Evolutionary conservation across 1,140 invertebrate species (phyloP).

Genomic region (Asobara japonica): DNA sequence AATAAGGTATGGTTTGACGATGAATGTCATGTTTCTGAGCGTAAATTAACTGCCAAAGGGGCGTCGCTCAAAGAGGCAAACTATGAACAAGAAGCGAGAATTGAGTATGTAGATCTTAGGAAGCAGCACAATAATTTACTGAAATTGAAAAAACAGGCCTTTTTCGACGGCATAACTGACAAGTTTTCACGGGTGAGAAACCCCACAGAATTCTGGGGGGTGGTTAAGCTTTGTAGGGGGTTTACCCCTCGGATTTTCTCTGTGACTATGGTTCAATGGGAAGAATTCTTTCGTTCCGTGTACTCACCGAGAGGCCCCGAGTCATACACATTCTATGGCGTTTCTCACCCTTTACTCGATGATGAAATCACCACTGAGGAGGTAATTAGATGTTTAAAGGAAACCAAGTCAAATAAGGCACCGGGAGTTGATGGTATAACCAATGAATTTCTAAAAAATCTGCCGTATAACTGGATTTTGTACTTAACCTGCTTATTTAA

Average conservation of each 20-base stretch:
- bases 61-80: not conserved
- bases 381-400: not conserved
- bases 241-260: not conserved
- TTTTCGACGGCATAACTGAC: not conserved
- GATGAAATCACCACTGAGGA: not conserved
- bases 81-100: not conserved
- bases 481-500: constrained; percentile 27
- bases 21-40: not conserved
- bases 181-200: constrained; percentile 16
- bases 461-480: constrained; percentile 15
- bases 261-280: not conserved
- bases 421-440: constrained; percentile 26
- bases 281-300: not conserved
- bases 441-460: constrained; percentile 29
- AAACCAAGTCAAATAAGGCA: constrained; percentile 30
- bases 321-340: not conserved
- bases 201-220: constrained; percentile 5
- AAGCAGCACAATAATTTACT: not conserved
- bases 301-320: too few species aligned
- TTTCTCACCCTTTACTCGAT: constrained; percentile 10
- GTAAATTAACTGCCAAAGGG: not conserved
- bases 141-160: not conserved
- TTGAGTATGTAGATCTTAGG: not conserved
- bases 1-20: constrained; percentile 1
- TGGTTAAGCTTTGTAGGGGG: constrained; percentile 15